A percentile compares a stretch with the other conserved stretches of the same genome.
Evolutionary conservation across 2,888 invertebrate species (phyloP).

Genomic region (Caenorhabditis doughertyi): DNA sequence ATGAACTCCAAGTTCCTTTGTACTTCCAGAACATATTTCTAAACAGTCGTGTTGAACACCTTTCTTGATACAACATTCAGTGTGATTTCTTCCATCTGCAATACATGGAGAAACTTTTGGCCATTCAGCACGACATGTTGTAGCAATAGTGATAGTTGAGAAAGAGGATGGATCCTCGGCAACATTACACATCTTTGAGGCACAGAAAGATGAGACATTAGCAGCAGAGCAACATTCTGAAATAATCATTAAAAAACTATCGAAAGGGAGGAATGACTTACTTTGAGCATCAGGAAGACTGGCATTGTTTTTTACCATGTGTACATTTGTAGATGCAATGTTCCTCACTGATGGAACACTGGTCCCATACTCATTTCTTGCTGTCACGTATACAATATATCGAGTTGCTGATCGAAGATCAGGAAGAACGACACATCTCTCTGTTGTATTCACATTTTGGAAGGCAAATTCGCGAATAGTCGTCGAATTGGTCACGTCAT

Average conservation of each 20-base stretch:
- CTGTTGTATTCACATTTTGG: slow-evolving; percentile 85
- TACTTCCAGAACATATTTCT: slow-evolving; percentile 87
- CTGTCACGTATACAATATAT: slow-evolving; percentile 90
- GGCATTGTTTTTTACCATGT: slow-evolving; percentile 63
- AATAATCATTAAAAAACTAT: background rate
- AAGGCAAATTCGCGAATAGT: slow-evolving; percentile 73
- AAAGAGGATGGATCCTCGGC: slow-evolving; percentile 66
- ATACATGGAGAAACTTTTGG: slow-evolving; percentile 73
- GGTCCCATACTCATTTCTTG: slow-evolving; percentile 88
- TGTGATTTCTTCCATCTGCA: slow-evolving; percentile 88
- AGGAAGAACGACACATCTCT: slow-evolving; percentile 86
- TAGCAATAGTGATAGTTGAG: slow-evolving; percentile 74
- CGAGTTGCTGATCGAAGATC: slow-evolving; percentile 87
- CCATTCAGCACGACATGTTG: slow-evolving; percentile 75
- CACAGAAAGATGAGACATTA: slow-evolving; percentile 70
- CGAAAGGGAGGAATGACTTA: slow-evolving; percentile 16
- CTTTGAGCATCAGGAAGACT: slow-evolving; percentile 67
- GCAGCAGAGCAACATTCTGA: slow-evolving; percentile 72
- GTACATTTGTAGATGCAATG: slow-evolving; percentile 74
- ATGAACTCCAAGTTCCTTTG: slow-evolving; percentile 86
- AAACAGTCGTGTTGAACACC: slow-evolving; percentile 90
- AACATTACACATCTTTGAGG: slow-evolving; percentile 73
- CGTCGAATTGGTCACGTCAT: slow-evolving; percentile 72
- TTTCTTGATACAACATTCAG: slow-evolving; percentile 90
- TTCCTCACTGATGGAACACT: slow-evolving; percentile 72